A percentile compares a stretch with the other conserved stretches of the same genome.
These are phyloP conservation scores for Julus scandinavius DNA, from an alignment of 2,888 invertebrate genomes.

Conservation along the genomic window DNA sequence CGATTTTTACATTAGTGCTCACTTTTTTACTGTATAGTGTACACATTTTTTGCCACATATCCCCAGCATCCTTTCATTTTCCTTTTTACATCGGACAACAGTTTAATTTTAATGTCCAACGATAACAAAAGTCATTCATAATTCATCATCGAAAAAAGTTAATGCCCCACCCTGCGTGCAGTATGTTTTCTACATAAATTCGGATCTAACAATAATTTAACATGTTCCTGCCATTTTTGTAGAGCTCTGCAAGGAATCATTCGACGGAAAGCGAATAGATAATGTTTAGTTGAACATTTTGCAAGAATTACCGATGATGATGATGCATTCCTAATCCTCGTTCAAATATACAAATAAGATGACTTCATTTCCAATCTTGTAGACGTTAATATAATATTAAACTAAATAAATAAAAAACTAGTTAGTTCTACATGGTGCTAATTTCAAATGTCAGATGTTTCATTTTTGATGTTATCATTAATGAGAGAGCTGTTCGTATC, in stretches of 20 bases:
- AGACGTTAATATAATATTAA: no score
- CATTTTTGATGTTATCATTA: background rate
- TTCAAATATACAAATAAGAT: background rate
- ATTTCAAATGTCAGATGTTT: background rate
- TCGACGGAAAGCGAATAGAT: background rate
- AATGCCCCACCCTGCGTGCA: background rate
- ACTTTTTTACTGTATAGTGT: background rate
- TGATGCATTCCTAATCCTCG: background rate
- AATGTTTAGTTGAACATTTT: background rate
- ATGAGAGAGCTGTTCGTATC: no score
- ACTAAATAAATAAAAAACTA: background rate
- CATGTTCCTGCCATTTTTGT: background rate
- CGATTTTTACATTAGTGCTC: conserved; percentile 19
- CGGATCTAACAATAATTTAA: background rate
- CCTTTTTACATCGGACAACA: background rate
- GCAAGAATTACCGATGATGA: background rate
- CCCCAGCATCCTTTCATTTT: background rate
- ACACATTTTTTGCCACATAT: background rate
- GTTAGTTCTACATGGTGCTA: background rate
- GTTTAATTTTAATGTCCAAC: conserved; percentile 28
- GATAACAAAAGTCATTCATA: conserved; percentile 14
- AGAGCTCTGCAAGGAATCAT: background rate
- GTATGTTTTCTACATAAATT: background rate
- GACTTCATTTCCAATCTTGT: background rate
- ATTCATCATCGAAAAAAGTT: background rate